A percentile compares a stretch with the other conserved stretches of the same genome.
phyloP scores from a whole-genome alignment of 2,888 invertebrate species.

The Hipparchia sbordonii region DNA sequence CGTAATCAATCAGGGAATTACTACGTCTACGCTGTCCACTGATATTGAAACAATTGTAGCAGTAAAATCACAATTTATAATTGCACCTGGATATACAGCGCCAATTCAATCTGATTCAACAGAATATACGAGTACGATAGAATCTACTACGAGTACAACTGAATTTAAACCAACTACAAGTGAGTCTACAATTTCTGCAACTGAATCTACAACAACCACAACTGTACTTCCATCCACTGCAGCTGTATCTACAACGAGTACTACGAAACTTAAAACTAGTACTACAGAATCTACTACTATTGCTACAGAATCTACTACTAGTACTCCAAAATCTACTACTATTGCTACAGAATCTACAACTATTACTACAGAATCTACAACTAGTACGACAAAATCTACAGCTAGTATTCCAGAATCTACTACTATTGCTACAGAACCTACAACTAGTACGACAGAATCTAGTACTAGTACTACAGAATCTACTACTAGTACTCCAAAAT shows the following conservation, averaged over 20 bases:
- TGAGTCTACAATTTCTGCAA: too few species aligned
- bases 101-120: neutral
- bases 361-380: slow-evolving; percentile 15
- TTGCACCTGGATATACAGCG: too few species aligned
- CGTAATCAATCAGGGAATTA: neutral
- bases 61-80: neutral
- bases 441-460: slow-evolving; percentile 14
- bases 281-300: slow-evolving; percentile 4
- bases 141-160: slow-evolving; percentile 8
- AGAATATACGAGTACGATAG: neutral
- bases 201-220: too few species aligned
- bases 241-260: too few species aligned
- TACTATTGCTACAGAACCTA: slow-evolving; percentile 1
- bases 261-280: neutral
- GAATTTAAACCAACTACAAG: too few species aligned
- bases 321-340: neutral
- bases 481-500: neutral
- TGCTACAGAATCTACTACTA: neutral
- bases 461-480: neutral
- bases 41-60: neutral
- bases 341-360: slow-evolving; percentile 18
- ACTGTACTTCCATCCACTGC: too few species aligned
- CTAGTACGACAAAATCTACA: slow-evolving; percentile 6
- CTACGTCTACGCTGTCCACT: neutral
- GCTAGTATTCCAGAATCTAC: slow-evolving; percentile 4